Conservation (phyloP, 2,797 vertebrate species). For the Rhynchonycteris naso region DNA sequence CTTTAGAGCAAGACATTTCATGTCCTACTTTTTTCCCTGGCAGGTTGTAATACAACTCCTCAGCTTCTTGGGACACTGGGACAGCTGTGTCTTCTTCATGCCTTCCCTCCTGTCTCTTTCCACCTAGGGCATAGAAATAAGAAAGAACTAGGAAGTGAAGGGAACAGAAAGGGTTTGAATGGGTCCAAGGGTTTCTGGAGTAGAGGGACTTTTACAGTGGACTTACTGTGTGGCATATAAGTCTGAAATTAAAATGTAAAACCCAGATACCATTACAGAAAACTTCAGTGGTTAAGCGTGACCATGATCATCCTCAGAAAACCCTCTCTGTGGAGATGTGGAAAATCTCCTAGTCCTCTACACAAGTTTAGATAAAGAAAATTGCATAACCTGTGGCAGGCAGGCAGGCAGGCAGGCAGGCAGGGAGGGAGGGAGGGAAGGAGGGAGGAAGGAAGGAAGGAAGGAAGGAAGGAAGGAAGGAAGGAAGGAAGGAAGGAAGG, state of each 20-base stretch:
- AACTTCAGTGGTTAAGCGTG: not conserved
- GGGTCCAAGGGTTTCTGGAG: not conserved
- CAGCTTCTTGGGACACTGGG: not conserved
- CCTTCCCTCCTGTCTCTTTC: not conserved
- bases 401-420: not conserved
- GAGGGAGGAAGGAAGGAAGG: no score
- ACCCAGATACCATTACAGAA: not conserved
- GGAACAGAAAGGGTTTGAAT: not conserved
- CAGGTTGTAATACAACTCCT: not conserved
- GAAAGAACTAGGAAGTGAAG: not conserved
- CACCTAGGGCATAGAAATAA: not conserved
- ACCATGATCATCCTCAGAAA: not conserved
- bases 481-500: no score
- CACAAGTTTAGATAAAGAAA: not conserved
- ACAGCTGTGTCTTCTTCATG: not conserved
- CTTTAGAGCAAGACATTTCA: not conserved
- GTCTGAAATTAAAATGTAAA: not conserved
- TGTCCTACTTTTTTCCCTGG: not conserved
- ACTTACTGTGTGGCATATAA: not conserved
- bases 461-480: no score
- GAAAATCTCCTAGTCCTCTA: not conserved
- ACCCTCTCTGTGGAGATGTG: not conserved
- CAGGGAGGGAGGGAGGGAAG: no score
- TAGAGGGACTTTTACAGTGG: not conserved
- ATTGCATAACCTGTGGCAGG: no score